Evolutionary conservation across 2,797 vertebrate species (phyloP).

Genomic region (Clarias fuscus): DNA sequence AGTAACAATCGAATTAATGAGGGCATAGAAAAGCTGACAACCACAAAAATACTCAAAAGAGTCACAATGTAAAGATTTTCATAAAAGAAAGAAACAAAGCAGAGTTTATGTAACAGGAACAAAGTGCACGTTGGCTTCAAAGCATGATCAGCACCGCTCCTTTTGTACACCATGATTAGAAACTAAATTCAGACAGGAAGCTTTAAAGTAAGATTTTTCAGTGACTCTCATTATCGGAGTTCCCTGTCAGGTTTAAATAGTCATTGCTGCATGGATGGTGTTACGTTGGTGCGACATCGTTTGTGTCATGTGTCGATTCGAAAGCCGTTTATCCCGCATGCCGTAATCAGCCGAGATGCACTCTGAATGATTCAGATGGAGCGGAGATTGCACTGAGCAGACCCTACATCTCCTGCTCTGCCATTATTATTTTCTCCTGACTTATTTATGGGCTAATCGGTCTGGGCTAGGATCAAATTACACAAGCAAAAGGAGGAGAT

Average conservation of each 20-base stretch:
- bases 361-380: constrained; percentile 22
- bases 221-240: constrained; percentile 19
- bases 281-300: constrained; percentile 39
- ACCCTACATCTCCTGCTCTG: constrained; percentile 36
- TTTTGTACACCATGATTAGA: not conserved
- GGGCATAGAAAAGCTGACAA: constrained; percentile 31
- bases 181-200: constrained; percentile 18
- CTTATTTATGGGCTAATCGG: constrained; percentile 56
- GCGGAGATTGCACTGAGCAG: constrained; percentile 24
- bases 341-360: constrained; percentile 45
- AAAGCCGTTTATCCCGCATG: constrained; percentile 51
- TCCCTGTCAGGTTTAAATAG: constrained; percentile 21
- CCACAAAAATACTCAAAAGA: not conserved
- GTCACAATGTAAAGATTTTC: not conserved
- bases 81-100: constrained; percentile 8
- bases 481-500: constrained; percentile 44
- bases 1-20: constrained; percentile 54
- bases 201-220: not conserved
- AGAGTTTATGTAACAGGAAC: not conserved
- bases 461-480: constrained; percentile 52
- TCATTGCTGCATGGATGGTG: constrained; percentile 23
- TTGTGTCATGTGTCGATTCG: constrained; percentile 49
- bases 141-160: not conserved
- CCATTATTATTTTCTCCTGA: constrained; percentile 54
- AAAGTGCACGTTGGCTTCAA: not conserved